These are phyloP conservation scores for Vesta saturnalis DNA, from an alignment of 2,888 invertebrate species.

Conservation along the genomic window DNA sequence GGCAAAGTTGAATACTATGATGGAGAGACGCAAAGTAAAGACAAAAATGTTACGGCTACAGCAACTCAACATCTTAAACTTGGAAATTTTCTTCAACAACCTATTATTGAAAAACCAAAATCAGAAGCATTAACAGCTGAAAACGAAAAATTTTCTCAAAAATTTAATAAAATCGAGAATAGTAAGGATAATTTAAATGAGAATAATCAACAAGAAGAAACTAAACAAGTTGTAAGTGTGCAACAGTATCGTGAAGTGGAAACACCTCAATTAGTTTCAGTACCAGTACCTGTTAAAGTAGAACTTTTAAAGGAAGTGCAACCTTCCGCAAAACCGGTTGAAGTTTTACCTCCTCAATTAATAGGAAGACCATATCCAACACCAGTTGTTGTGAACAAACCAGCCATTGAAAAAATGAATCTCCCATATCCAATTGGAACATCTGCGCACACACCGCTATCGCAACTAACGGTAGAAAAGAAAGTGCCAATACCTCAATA, in stretches of 20 bases:
- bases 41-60: constrained; percentile 5
- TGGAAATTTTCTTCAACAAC: constrained; percentile 22
- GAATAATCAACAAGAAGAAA: neutral
- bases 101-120: constrained; percentile 3
- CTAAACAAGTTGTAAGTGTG: neutral
- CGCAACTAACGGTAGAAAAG: constrained; percentile 53
- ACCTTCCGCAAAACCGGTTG: constrained; percentile 53
- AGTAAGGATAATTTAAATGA: no score
- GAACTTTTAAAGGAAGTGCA: constrained; percentile 60
- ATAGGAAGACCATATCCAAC: constrained; percentile 62
- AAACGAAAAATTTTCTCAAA: no score
- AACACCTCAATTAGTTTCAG: constrained; percentile 63
- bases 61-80: constrained; percentile 20
- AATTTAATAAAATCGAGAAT: no score
- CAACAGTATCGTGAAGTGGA: constrained; percentile 44
- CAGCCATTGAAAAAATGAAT: no score
- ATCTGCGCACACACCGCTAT: no score
- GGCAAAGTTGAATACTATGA: constrained; percentile 60
- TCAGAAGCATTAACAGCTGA: constrained; percentile 36
- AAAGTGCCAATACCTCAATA: constrained; percentile 63
- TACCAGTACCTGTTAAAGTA: constrained; percentile 51
- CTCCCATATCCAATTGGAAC: no score
- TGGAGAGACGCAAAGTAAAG: neutral
- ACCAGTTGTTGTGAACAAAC: constrained; percentile 49
- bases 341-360: constrained; percentile 59